Conservation (phyloP, 2,888 invertebrate species). For the Petrolisthes manimaculis region DNA sequence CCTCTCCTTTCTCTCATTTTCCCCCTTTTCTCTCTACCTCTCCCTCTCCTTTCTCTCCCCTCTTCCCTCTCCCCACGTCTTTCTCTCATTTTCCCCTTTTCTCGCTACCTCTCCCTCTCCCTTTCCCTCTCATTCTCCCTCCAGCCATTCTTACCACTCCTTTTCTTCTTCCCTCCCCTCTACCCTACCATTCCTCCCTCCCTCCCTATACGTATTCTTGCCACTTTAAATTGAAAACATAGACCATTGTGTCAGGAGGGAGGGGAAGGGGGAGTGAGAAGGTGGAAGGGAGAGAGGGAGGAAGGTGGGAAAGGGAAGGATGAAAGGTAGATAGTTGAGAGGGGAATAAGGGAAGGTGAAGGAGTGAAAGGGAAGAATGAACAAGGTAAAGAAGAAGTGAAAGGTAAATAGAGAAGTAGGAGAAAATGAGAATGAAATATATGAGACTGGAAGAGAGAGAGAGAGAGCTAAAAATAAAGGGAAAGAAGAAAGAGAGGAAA, state of each 20-base stretch:
- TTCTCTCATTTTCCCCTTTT: neutral
- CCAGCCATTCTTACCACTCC: neutral
- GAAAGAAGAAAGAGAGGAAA: neutral
- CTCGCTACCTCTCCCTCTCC: neutral
- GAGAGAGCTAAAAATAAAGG: neutral
- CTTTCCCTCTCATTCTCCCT: neutral
- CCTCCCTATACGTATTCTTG: no score
- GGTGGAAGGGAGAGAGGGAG: neutral
- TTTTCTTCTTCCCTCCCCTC: neutral
- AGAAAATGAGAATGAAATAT: neutral
- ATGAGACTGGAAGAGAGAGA: no score
- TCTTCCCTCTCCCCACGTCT: neutral
- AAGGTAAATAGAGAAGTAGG: neutral
- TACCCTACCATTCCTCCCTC: no score
- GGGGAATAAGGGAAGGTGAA: neutral
- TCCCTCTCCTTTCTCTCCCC: neutral
- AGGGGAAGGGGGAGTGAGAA: no score
- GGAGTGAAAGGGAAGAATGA: no score
- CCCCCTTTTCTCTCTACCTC: no score
- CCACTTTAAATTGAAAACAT: no score
- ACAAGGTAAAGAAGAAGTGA: no score
- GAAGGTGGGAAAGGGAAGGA: neutral
- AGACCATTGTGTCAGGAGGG: no score
- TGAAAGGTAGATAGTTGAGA: neutral
- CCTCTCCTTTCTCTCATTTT: no score